Evolutionary conservation across 2,888 invertebrate genomes (phyloP).

Genomic region (Kuschelorhynchus macadamiae): DNA sequence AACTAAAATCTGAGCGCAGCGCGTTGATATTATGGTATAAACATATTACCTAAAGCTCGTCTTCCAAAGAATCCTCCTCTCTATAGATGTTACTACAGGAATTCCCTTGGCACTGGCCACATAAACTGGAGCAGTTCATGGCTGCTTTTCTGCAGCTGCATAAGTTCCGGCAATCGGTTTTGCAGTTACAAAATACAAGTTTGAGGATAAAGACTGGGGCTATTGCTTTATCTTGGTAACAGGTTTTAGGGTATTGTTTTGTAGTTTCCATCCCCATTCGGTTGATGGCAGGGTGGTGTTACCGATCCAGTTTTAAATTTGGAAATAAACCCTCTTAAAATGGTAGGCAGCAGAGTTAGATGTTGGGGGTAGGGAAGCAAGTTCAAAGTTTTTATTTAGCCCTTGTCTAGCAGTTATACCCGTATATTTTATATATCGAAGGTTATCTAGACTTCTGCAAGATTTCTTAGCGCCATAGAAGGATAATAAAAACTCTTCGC

Average conservation of each 20-base stretch:
- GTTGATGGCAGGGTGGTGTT: not conserved
- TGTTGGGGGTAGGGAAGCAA: conserved; percentile 3
- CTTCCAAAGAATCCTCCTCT: conserved; percentile 3
- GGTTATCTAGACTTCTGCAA: conserved; percentile 16
- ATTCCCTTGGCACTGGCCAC: conserved; percentile 21
- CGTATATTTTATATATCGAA: conserved; percentile 1
- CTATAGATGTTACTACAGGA: conserved; percentile 4
- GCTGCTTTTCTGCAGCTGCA: conserved; percentile 17
- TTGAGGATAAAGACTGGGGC: not conserved
- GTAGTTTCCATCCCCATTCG: conserved; percentile 11
- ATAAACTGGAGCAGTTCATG: conserved; percentile 18
- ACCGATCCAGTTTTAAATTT: conserved; percentile 7
- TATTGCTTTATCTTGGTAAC: not conserved
- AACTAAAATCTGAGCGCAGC: too few relatives aligned
- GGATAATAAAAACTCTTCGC: conserved; percentile 9
- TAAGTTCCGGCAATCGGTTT: conserved; percentile 6
- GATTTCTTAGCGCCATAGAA: conserved; percentile 11
- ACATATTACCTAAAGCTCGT: conserved; percentile 4
- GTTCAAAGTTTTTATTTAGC: conserved; percentile 5
- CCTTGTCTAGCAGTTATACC: conserved; percentile 1
- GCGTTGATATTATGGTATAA: too few relatives aligned
- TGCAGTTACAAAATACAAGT: conserved; percentile 1
- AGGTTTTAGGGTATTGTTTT: not conserved
- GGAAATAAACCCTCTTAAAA: conserved; percentile 7
- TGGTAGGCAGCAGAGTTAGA: conserved; percentile 14